phyloP scores from a whole-genome alignment of 1,140 invertebrate genomes.

The Scaptomyza montana region DNA sequence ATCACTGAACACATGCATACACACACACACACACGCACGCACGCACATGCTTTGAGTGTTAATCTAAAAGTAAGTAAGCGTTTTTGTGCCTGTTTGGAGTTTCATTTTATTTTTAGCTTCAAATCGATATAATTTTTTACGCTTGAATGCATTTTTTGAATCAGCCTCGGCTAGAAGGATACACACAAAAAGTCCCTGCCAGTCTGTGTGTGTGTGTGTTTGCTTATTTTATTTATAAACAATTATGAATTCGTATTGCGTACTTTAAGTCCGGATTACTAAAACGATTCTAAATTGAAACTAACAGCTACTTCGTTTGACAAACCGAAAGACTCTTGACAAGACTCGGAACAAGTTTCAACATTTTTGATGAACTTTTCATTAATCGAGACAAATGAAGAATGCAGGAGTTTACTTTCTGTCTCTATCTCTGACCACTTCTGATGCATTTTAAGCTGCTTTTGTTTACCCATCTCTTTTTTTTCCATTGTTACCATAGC shows the following conservation, averaged over 20 bases:
- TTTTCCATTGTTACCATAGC: background rate
- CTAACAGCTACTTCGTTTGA: background rate
- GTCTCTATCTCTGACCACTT: background rate
- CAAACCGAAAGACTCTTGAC: background rate
- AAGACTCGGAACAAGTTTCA: background rate
- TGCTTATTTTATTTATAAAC: conserved; percentile 38
- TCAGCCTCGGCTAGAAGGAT: conserved; percentile 12
- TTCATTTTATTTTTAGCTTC: conserved; percentile 68
- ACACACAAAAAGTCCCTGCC: conserved; percentile 17
- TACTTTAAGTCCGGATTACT: no score
- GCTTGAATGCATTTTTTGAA: conserved; percentile 69
- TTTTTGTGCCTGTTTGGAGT: conserved; percentile 8
- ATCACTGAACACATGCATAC: no score
- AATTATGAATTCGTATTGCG: no score
- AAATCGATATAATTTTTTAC: conserved; percentile 78
- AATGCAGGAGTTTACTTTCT: background rate
- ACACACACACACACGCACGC: conserved; percentile 1
- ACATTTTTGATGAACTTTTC: background rate
- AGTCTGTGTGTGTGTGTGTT: conserved; percentile 3
- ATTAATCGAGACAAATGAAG: background rate
- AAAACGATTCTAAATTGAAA: background rate
- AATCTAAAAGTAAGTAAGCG: background rate
- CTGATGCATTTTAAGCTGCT: conserved; percentile 2
- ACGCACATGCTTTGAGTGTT: background rate
- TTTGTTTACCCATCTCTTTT: background rate